Percentiles rank a stretch among this genome's conserved stretches.
phyloP scores from a whole-genome alignment of 2,888 invertebrate genomes.

The Desoria tigrina region DNA sequence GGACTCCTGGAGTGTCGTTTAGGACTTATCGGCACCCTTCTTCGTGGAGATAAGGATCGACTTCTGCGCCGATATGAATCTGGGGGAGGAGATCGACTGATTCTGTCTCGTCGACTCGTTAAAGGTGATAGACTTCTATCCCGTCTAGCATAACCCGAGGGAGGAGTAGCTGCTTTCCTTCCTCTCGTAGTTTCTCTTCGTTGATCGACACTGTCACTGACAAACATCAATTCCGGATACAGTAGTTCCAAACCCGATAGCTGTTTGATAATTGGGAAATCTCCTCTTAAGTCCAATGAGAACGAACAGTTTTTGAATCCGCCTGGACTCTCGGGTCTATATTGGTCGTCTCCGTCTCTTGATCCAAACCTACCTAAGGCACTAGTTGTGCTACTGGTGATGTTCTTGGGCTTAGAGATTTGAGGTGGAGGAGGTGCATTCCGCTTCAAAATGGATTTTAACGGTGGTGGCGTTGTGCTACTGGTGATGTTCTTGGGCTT shows the following conservation, averaged over 20 bases:
- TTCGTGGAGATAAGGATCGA: not conserved
- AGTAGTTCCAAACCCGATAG: constrained; percentile 9
- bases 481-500: constrained; percentile 6
- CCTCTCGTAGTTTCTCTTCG: not conserved
- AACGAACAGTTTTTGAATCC: constrained; percentile 14
- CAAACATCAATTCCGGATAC: constrained; percentile 29
- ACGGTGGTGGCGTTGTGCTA: too few species aligned
- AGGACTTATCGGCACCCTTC: not conserved
- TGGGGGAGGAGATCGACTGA: not conserved
- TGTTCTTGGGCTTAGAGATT: too few species aligned
- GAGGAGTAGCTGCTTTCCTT: too few species aligned
- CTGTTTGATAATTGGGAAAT: constrained; percentile 24
- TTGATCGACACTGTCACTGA: constrained; percentile 13
- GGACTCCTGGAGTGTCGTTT: not conserved
- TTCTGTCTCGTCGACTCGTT: too few species aligned
- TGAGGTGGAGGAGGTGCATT: too few species aligned
- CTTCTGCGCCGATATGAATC: not conserved
- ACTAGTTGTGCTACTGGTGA: too few species aligned
- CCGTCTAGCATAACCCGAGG: too few species aligned
- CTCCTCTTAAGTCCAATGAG: constrained; percentile 23
- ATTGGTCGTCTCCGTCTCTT: too few species aligned
- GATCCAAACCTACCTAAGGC: too few species aligned
- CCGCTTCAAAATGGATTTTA: too few species aligned
- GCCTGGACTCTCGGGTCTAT: constrained; percentile 21
- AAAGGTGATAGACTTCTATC: too few species aligned